Conservation (phyloP, 2,888 invertebrate species). For the Pedicia rivosa region DNA sequence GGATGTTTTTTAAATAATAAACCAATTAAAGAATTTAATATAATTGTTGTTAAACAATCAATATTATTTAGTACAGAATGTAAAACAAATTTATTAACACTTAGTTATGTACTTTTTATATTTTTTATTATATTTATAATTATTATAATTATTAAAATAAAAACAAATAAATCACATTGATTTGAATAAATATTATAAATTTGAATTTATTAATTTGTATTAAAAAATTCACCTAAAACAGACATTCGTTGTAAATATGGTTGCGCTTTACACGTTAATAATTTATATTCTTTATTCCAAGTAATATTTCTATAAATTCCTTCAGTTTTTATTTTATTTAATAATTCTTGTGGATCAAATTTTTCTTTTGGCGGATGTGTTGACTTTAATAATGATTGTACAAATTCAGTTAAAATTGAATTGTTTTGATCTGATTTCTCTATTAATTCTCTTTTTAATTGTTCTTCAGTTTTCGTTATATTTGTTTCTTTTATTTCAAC, state of each 20-base stretch:
- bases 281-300: conserved; percentile 37
- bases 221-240: conserved; percentile 56
- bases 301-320: conserved; percentile 43
- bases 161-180: no score
- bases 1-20: conserved; percentile 46
- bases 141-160: background rate
- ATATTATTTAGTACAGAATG: conserved; percentile 35
- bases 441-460: conserved; percentile 12
- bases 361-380: conserved; percentile 34
- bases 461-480: conserved; percentile 4
- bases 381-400: conserved; percentile 38
- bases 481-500: conserved; percentile 4
- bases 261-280: conserved; percentile 64
- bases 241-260: conserved; percentile 64
- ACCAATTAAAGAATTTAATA: conserved; percentile 34
- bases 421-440: conserved; percentile 7
- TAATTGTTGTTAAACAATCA: conserved; percentile 34
- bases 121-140: background rate
- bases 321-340: conserved; percentile 49
- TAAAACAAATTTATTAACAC: conserved; percentile 14
- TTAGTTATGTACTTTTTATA: background rate
- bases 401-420: conserved; percentile 36
- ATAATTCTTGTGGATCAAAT: conserved; percentile 55
- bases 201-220: background rate
- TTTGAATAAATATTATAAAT: no score